Percentiles rank a stretch among this genome's conserved stretches.
phyloP scores from a whole-genome alignment of 2,113 vertebrate species.

The Petrocephalus microphthalmus region DNA sequence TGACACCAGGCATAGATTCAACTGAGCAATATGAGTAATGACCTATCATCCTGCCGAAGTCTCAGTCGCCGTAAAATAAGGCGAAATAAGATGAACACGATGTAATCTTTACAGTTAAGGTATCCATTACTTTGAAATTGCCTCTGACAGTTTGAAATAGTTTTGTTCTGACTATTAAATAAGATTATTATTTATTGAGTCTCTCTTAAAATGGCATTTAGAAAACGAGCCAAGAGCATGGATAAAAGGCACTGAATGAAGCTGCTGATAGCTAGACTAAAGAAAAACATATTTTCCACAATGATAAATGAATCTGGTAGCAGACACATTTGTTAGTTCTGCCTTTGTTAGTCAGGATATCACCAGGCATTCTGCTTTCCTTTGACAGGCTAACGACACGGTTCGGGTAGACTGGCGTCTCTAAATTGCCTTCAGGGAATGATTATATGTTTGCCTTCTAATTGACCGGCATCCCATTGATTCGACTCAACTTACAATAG shows the following conservation, averaged over 20 bases:
- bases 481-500: background rate
- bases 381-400: background rate
- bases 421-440: background rate
- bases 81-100: background rate
- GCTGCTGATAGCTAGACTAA: background rate
- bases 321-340: conserved; percentile 1
- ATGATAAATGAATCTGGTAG: conserved; percentile 1
- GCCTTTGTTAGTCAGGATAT: background rate
- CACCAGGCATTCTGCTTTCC: background rate
- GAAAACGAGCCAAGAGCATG: conserved; percentile 15
- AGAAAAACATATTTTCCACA: conserved; percentile 12
- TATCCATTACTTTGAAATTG: conserved; percentile 28
- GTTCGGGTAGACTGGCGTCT: background rate
- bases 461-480: background rate
- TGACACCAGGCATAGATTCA: conserved; percentile 5
- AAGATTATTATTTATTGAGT: conserved; percentile 24
- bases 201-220: conserved; percentile 20
- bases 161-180: conserved; percentile 13
- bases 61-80: background rate
- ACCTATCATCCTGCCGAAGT: background rate
- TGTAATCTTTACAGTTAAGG: conserved; percentile 19
- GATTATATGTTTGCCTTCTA: background rate
- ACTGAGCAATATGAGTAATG: background rate
- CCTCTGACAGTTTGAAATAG: conserved; percentile 11
- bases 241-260: background rate